phyloP scores from a whole-genome alignment of 2,888 invertebrate genomes.

The Leptarthrus brevirostris region DNA sequence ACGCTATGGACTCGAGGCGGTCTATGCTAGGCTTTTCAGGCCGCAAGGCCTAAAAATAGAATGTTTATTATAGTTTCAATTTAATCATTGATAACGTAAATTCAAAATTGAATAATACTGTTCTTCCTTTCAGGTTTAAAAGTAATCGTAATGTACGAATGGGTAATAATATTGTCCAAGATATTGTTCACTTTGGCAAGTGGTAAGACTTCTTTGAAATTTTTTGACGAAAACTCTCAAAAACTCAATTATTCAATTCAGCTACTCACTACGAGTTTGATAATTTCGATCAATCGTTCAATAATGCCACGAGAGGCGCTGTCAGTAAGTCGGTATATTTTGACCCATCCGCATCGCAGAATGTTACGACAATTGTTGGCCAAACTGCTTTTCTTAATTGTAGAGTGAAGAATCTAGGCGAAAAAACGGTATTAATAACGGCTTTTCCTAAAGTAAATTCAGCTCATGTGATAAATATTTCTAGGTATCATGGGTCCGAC shows the following conservation, averaged over 20 bases:
- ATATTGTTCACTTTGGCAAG: constrained; percentile 15
- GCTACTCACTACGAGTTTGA: constrained; percentile 41
- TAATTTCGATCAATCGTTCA: constrained; percentile 8
- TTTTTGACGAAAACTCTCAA: not conserved
- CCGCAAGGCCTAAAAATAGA: too few species aligned
- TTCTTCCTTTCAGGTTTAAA: not conserved
- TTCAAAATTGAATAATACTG: too few species aligned
- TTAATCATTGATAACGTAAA: too few species aligned
- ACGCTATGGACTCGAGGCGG: too few species aligned
- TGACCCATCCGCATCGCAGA: constrained; percentile 65
- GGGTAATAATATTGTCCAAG: not conserved
- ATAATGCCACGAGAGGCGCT: not conserved
- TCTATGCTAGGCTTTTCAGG: too few species aligned
- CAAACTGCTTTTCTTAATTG: constrained; percentile 86
- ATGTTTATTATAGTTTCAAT: too few species aligned
- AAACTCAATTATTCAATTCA: not conserved
- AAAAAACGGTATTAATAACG: constrained; percentile 75
- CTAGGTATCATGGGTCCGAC: constrained; percentile 57
- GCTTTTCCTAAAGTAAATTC: not conserved
- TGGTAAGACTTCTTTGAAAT: not conserved
- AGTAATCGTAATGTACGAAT: constrained; percentile 30
- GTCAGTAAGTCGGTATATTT: constrained; percentile 54
- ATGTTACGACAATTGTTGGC: constrained; percentile 83
- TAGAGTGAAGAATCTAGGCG: constrained; percentile 82
- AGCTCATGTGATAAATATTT: not conserved